Evolutionary conservation across 2,888 invertebrate genomes (phyloP).

Genomic region (Camptogramma bilineatum): DNA sequence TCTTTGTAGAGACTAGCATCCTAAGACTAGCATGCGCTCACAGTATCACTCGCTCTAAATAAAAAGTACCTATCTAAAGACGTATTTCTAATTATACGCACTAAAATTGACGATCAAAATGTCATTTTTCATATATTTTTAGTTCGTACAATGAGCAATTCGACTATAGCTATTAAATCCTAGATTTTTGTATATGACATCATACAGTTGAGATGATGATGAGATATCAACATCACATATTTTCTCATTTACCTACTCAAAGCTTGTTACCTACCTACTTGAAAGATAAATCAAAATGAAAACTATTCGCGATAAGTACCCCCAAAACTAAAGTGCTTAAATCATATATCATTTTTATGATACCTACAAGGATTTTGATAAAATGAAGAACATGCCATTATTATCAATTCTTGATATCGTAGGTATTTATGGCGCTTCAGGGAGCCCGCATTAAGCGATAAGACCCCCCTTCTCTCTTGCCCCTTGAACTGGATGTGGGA

Average conservation of each 20-base stretch:
- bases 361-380: conserved; percentile 26
- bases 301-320: background rate
- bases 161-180: too few relatives aligned
- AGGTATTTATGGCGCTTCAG: conserved; percentile 47
- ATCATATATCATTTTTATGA: conserved; percentile 16
- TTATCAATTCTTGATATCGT: conserved; percentile 49
- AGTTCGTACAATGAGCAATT: too few relatives aligned
- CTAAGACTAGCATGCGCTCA: too few relatives aligned
- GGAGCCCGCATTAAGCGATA: conserved; percentile 41
- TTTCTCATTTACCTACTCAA: background rate
- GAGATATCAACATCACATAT: too few relatives aligned
- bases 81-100: too few relatives aligned
- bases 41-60: too few relatives aligned
- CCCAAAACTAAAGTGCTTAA: background rate
- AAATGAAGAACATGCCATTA: conserved; percentile 31
- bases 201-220: too few relatives aligned
- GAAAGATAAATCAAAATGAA: background rate
- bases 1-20: too few relatives aligned
- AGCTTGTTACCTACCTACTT: background rate
- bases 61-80: too few relatives aligned
- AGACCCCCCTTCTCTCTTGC: conserved; percentile 33
- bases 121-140: too few relatives aligned
- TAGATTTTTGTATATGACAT: too few relatives aligned
- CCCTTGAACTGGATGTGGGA: conserved; percentile 13
- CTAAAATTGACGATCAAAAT: too few relatives aligned